These are phyloP conservation scores for Naja naja DNA, from an alignment of 2,113 vertebrate genomes.

Conservation along the genomic window DNA sequence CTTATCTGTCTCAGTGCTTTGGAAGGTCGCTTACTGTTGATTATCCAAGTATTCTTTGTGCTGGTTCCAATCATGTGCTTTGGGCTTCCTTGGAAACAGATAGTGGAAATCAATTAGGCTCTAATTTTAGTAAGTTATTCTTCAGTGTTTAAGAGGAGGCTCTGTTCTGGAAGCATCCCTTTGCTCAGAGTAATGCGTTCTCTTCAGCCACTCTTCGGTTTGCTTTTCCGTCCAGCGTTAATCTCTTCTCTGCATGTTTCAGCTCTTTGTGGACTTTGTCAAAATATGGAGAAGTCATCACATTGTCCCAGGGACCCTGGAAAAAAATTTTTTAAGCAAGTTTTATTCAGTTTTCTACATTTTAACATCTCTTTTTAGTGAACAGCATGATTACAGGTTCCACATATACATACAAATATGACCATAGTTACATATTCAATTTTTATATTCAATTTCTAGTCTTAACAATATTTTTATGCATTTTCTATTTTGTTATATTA, in stretches of 20 bases:
- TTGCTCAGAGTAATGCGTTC: background rate
- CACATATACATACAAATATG: too few relatives aligned
- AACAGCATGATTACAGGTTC: too few relatives aligned
- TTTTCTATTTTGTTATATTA: too few relatives aligned
- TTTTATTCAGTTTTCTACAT: too few relatives aligned
- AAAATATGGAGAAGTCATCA: background rate
- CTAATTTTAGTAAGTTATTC: background rate
- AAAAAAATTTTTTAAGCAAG: too few relatives aligned
- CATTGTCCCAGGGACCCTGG: background rate
- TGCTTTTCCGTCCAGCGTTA: background rate
- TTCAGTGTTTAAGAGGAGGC: slow-evolving; percentile 6
- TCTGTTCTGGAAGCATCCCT: background rate
- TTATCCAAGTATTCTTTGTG: slow-evolving; percentile 12
- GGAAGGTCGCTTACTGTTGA: slow-evolving; percentile 33
- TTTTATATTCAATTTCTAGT: too few relatives aligned
- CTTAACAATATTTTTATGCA: too few relatives aligned
- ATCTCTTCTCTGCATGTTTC: background rate
- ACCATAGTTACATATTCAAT: too few relatives aligned
- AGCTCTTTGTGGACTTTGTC: background rate
- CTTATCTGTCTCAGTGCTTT: slow-evolving; percentile 27
- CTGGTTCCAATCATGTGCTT: background rate
- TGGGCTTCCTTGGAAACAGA: slow-evolving; percentile 17
- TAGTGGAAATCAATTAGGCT: slow-evolving; percentile 6
- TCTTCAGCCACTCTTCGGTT: background rate
- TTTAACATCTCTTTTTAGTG: too few relatives aligned